Base-by-base conservation (phyloP, 2,888 invertebrate genomes). In the Linyphia triangularis region DNA sequence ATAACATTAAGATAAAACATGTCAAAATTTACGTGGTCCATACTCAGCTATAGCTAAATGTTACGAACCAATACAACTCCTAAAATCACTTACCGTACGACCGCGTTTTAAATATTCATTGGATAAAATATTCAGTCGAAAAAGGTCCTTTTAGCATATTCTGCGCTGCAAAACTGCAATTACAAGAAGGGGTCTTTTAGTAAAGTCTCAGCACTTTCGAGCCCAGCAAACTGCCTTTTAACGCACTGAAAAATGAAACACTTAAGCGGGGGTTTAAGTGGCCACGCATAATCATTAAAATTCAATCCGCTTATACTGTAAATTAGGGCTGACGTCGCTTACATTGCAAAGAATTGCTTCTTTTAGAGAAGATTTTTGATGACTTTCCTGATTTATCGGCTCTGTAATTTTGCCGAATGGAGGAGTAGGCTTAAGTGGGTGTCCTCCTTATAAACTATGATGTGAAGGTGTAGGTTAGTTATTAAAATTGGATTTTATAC, bases 81-180 rank as follows among this genome's bases (percentile, higher is more conserved):
- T 9, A 40, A 59, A 82, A 69, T 43, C 82, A 65, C 82, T 72
- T 82, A 57, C 19, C 33, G 43, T 33, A 63, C 40, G 26, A 59
- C 40, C n/a, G 22, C 61, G 33, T 63, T 73, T 51, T 83, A 84
- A 84, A 75, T 67, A 84, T 84, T 67, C 75, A 82, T 82, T 63
- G 59, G 63, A 72, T 65, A 30, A 77, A 73, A 43, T 75, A 65
- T 57, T 51, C 65, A 33, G 26, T 22, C 40, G 63, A 57, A 43
- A 40, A 30, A 19, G 51, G 59, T 16, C 28, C 70, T 59, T 82
- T n/a, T 63, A 40, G 30, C 33, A 26, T 70, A 28, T 19, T 51
- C 59, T 19, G 65, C 33, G 22, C 24, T 22, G 9, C 22, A 37
- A 51, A 67, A 57, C 75, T 26, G 67, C 65, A 75, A 84, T 84